Percentiles rank a stretch among this genome's conserved stretches.
These are phyloP conservation scores for Lepidurus couesii DNA, from an alignment of 1,140 invertebrate species.

Conservation along the genomic window DNA sequence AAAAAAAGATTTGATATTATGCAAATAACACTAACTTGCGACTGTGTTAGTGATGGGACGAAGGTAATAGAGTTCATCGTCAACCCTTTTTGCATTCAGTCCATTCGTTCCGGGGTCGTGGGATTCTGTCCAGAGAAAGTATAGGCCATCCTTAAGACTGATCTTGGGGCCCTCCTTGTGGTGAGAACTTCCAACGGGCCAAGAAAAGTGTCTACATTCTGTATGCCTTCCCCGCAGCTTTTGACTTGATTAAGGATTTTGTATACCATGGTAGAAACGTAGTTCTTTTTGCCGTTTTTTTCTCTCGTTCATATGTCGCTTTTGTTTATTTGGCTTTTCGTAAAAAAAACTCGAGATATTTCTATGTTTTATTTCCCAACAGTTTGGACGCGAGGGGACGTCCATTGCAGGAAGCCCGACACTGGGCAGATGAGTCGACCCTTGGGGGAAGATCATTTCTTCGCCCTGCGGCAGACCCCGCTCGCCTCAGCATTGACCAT, in stretches of 20 bases:
- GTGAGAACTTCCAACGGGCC: neutral
- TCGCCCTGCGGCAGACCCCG: conserved; percentile 47
- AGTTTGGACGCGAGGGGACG: conserved; percentile 36
- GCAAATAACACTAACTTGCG: neutral
- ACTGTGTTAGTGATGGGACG: neutral
- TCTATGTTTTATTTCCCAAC: conserved; percentile 20
- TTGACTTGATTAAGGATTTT: neutral
- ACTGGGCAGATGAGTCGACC: conserved; percentile 38
- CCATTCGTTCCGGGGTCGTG: conserved; percentile 20
- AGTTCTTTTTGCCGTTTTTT: conserved; percentile 3
- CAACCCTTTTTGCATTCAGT: neutral
- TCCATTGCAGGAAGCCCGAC: conserved; percentile 23
- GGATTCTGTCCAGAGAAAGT: neutral
- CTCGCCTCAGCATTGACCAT: conserved; percentile 64
- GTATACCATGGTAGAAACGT: neutral
- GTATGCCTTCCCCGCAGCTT: neutral
- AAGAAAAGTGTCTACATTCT: neutral
- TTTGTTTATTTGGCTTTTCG: neutral
- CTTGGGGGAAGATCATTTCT: conserved; percentile 37
- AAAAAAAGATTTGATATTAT: neutral
- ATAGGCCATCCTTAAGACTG: neutral
- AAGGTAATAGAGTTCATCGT: neutral
- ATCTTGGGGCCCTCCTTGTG: neutral
- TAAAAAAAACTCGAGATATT: neutral
- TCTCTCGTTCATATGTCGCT: neutral